Percentiles rank a stretch among this genome's conserved stretches.
Evolutionary conservation across 2,113 vertebrate genomes (phyloP).

Genomic region (Tor tambroides): DNA sequence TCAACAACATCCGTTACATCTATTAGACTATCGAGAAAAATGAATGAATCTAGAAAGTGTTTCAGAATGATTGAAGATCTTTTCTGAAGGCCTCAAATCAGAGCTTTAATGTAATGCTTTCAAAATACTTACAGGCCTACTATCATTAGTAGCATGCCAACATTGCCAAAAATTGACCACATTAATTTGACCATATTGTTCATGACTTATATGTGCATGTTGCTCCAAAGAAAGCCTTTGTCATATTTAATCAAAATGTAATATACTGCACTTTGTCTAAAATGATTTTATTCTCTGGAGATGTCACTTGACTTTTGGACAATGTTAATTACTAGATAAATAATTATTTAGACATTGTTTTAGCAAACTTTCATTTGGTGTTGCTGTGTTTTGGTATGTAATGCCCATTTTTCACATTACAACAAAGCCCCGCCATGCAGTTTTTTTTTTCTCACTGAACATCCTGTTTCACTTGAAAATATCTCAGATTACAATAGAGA

Average conservation of each 20-base stretch:
- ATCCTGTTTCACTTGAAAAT: background rate
- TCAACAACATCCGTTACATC: too few relatives aligned
- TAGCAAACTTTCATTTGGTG: too few relatives aligned
- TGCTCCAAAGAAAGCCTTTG: background rate
- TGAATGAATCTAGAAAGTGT: background rate
- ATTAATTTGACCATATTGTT: background rate
- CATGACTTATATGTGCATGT: background rate
- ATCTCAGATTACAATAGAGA: background rate
- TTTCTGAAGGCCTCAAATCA: background rate
- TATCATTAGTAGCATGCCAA: background rate
- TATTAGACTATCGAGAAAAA: background rate
- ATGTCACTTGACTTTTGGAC: background rate
- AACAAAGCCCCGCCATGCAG: too few relatives aligned
- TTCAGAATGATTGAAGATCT: background rate
- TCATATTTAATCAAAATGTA: too few relatives aligned
- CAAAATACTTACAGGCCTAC: background rate
- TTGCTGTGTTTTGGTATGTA: too few relatives aligned
- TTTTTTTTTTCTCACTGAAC: background rate
- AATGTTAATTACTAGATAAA: too few relatives aligned
- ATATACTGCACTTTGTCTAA: too few relatives aligned
- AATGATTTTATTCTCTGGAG: background rate
- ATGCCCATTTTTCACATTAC: too few relatives aligned
- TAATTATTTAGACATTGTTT: too few relatives aligned
- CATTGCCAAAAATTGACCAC: background rate
- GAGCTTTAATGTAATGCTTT: background rate